Evolutionary conservation across 2,797 vertebrate species (phyloP).

Genomic region (Ceyx erithaca): DNA sequence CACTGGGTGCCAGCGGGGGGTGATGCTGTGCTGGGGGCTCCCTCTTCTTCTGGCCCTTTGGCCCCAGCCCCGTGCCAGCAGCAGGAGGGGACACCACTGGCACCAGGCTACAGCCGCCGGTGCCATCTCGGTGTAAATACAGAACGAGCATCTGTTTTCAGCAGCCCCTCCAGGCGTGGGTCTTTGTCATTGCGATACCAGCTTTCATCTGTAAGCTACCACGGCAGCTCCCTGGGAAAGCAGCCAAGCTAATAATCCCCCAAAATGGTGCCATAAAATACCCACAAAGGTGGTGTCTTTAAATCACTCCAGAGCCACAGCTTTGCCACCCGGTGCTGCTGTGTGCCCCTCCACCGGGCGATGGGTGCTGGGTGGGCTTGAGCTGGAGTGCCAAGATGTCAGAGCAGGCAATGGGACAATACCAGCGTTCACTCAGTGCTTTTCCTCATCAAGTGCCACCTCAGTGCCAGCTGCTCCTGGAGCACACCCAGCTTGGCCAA

Average conservation of each 20-base stretch:
- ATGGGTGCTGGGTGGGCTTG: background rate
- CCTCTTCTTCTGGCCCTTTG: background rate
- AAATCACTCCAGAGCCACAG: background rate
- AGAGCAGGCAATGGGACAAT: background rate
- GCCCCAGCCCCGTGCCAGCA: accelerated
- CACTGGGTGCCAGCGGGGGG: background rate
- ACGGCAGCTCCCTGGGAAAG: background rate
- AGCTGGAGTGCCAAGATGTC: accelerated
- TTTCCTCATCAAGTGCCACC: background rate
- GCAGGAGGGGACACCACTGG: background rate
- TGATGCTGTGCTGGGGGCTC: background rate
- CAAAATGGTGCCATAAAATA: slow-evolving; percentile 25
- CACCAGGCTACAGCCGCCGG: accelerated
- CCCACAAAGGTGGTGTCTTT: background rate
- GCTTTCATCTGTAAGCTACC: background rate
- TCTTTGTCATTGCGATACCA: slow-evolving; percentile 34
- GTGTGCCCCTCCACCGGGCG: background rate
- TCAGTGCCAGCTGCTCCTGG: background rate
- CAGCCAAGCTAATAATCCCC: slow-evolving; percentile 60
- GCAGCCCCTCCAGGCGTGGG: background rate
- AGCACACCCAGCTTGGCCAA: background rate
- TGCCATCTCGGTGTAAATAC: background rate
- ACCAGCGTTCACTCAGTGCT: background rate
- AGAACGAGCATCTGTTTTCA: slow-evolving; percentile 47
- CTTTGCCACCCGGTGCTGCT: accelerated